Conservation (phyloP, 2,113 vertebrate genomes). For the Dissostichus mawsoni region DNA sequence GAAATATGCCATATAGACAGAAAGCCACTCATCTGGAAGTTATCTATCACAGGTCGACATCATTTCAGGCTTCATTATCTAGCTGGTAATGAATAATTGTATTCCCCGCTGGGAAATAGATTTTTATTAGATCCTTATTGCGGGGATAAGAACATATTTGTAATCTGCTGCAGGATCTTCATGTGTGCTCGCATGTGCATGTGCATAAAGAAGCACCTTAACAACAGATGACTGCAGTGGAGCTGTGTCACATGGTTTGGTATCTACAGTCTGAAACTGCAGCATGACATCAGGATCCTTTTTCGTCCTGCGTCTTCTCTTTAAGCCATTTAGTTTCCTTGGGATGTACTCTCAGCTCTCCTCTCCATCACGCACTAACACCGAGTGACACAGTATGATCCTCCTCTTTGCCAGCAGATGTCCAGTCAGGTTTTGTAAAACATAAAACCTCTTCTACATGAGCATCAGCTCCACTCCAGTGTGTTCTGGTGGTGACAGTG, state of each 20-base stretch:
- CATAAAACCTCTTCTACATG: slow-evolving; percentile 25
- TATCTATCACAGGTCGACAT: slow-evolving; percentile 30
- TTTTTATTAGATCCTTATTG: slow-evolving; percentile 41
- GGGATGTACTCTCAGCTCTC: not conserved
- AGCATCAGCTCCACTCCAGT: slow-evolving; percentile 32
- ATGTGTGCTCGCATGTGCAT: not conserved
- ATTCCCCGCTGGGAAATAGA: slow-evolving; percentile 34
- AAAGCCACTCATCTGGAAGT: slow-evolving; percentile 42
- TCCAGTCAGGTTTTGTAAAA: slow-evolving; percentile 38
- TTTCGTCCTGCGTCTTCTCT: not conserved
- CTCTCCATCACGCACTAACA: slow-evolving; percentile 9
- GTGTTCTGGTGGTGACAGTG: slow-evolving; percentile 47
- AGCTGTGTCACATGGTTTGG: slow-evolving; percentile 33
- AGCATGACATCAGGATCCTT: slow-evolving; percentile 2
- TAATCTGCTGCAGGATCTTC: slow-evolving; percentile 27
- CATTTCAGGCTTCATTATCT: slow-evolving; percentile 40
- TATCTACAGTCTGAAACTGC: slow-evolving; percentile 27
- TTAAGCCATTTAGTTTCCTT: slow-evolving; percentile 6
- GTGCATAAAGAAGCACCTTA: not conserved
- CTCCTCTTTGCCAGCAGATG: slow-evolving; percentile 40
- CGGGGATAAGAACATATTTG: slow-evolving; percentile 25
- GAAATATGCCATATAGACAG: slow-evolving; percentile 13
- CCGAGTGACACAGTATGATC: slow-evolving; percentile 8
- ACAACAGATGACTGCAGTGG: slow-evolving; percentile 20
- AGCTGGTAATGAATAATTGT: slow-evolving; percentile 52